phyloP scores from a whole-genome alignment of 2,888 invertebrate species.

The Opisthograptis luteolata region DNA sequence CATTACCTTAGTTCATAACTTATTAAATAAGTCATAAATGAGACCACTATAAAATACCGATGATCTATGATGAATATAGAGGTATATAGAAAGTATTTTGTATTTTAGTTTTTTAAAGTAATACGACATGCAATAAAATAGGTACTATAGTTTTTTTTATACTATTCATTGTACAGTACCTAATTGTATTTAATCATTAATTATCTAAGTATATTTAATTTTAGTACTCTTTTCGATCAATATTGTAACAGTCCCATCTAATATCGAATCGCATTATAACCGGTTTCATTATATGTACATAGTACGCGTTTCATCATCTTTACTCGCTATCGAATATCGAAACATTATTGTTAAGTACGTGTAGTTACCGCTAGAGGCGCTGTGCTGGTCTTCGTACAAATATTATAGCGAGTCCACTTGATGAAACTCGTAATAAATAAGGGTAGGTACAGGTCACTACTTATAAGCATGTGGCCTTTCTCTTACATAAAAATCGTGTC shows the following conservation, averaged over 20 bases:
- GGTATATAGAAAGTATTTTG: slow-evolving; percentile 4
- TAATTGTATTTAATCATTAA: slow-evolving; percentile 8
- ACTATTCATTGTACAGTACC: slow-evolving; percentile 15
- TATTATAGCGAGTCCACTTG: too few species aligned
- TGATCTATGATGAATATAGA: slow-evolving; percentile 5
- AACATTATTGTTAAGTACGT: too few species aligned
- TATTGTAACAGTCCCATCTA: neutral
- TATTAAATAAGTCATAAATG: neutral
- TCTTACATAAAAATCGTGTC: too few species aligned
- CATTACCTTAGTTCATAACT: neutral
- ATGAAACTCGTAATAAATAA: too few species aligned
- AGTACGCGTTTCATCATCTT: too few species aligned
- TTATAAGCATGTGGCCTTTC: too few species aligned
- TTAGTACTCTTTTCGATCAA: neutral
- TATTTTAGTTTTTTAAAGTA: slow-evolving; percentile 4
- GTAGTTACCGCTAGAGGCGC: too few species aligned
- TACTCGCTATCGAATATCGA: too few species aligned
- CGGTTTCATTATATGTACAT: too few species aligned
- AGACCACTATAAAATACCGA: slow-evolving; percentile 21
- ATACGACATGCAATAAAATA: slow-evolving; percentile 7
- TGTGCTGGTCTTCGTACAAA: too few species aligned
- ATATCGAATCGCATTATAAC: neutral
- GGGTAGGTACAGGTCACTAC: too few species aligned
- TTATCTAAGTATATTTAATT: neutral
- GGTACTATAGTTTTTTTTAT: slow-evolving; percentile 10